Conservation (phyloP, 2,888 invertebrate species). For the Ceraclea dissimilis region DNA sequence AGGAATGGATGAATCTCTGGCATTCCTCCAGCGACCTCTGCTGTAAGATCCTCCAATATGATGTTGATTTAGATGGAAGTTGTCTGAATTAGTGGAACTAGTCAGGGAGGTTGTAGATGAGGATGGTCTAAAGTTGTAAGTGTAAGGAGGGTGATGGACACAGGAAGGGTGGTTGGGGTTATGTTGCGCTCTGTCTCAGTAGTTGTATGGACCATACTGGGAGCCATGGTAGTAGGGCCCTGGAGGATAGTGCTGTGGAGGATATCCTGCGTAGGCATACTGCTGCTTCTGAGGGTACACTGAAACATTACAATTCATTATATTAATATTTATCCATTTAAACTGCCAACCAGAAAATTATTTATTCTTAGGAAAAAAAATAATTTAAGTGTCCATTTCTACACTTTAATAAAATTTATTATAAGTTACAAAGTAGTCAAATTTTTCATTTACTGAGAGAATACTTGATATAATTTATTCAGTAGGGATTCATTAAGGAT, state of each 20-base stretch:
- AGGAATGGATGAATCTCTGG: constrained; percentile 7
- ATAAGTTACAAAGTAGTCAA: too few species aligned
- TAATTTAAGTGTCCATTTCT: background rate
- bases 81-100: background rate
- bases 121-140: constrained; percentile 26
- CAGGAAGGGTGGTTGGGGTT: constrained; percentile 37
- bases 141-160: constrained; percentile 31
- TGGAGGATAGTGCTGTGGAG: constrained; percentile 74
- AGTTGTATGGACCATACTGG: constrained; percentile 89
- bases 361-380: background rate
- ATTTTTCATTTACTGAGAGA: too few species aligned
- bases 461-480: too few species aligned
- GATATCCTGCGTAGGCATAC: constrained; percentile 84
- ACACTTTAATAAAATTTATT: background rate
- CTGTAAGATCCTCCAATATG: background rate
- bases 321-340: constrained; percentile 2
- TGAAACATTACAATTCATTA: constrained; percentile 35
- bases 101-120: constrained; percentile 20
- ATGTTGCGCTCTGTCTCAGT: constrained; percentile 58
- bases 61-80: background rate
- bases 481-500: too few species aligned
- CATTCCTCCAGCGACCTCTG: background rate
- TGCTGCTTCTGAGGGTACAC: constrained; percentile 94
- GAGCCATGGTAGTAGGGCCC: constrained; percentile 88
- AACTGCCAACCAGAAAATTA: background rate